Evolutionary conservation across 2,797 vertebrate genomes (phyloP).

Genomic region (Thripadectes ignobilis): DNA sequence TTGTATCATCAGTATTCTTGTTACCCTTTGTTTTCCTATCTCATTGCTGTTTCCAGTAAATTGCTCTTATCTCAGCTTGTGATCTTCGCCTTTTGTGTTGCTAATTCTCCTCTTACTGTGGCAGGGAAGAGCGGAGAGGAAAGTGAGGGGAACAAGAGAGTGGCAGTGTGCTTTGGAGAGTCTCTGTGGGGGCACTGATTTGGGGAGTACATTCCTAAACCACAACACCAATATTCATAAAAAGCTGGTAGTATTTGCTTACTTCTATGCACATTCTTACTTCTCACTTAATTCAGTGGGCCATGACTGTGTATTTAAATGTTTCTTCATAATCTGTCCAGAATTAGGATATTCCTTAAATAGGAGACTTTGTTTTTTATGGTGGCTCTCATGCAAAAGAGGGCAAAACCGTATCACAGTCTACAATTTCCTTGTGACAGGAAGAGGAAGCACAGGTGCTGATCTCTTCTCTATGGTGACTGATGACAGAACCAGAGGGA

Average conservation of each 20-base stretch:
- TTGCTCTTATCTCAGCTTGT: accelerated
- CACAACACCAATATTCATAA: not conserved
- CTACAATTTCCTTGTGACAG: not conserved
- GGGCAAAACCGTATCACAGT: not conserved
- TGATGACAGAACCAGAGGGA: not conserved
- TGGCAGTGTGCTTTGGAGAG: not conserved
- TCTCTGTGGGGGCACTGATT: not conserved
- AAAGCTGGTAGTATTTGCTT: not conserved
- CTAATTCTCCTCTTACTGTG: not conserved
- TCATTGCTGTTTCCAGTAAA: not conserved
- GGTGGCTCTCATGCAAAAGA: not conserved
- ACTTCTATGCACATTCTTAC: not conserved
- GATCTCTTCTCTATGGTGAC: not conserved
- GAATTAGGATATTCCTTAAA: not conserved
- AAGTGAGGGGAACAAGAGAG: not conserved
- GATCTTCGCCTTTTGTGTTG: not conserved
- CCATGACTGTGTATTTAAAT: not conserved
- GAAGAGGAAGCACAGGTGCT: not conserved
- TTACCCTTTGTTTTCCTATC: not conserved
- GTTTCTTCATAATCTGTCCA: not conserved
- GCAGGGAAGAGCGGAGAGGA: not conserved
- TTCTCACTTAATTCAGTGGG: not conserved
- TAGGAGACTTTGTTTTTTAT: not conserved
- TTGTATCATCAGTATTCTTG: not conserved
- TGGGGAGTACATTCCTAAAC: not conserved